phyloP scores from a whole-genome alignment of 2,888 invertebrate species.

The Galerucella calmariensis region DNA sequence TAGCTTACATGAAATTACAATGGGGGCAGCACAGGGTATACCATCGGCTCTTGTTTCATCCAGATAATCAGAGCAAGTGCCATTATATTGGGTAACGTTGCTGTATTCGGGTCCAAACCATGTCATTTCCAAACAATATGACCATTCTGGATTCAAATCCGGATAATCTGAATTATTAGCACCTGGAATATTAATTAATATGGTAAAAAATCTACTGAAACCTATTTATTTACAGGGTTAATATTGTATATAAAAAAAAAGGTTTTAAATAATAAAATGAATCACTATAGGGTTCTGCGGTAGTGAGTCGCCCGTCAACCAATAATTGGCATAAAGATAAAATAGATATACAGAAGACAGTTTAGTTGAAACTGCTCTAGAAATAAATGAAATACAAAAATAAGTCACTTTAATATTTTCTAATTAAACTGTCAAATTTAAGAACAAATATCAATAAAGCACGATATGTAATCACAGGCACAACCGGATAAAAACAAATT shows the following conservation, averaged over 20 bases:
- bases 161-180: constrained; percentile 41
- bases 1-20: constrained; percentile 73
- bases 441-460: too few relatives aligned
- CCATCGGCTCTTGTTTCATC: constrained; percentile 55
- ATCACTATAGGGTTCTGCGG: too few relatives aligned
- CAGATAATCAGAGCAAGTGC: constrained; percentile 57
- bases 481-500: not conserved
- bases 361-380: too few relatives aligned
- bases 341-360: too few relatives aligned
- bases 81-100: constrained; percentile 69
- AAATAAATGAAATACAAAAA: too few relatives aligned
- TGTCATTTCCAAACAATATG: constrained; percentile 75
- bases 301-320: too few relatives aligned
- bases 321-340: too few relatives aligned
- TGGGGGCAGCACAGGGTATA: constrained; percentile 71
- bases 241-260: not conserved
- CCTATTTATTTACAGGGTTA: not conserved
- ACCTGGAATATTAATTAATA: not conserved
- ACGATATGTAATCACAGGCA: not conserved
- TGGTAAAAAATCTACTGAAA: not conserved
- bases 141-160: constrained; percentile 45
- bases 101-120: constrained; percentile 76
- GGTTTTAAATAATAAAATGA: too few relatives aligned
- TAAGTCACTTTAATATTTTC: too few relatives aligned
- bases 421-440: too few relatives aligned